These are phyloP conservation scores for Pharmacophagus antenor DNA, from an alignment of 2,888 invertebrate species.

Conservation along the genomic window DNA sequence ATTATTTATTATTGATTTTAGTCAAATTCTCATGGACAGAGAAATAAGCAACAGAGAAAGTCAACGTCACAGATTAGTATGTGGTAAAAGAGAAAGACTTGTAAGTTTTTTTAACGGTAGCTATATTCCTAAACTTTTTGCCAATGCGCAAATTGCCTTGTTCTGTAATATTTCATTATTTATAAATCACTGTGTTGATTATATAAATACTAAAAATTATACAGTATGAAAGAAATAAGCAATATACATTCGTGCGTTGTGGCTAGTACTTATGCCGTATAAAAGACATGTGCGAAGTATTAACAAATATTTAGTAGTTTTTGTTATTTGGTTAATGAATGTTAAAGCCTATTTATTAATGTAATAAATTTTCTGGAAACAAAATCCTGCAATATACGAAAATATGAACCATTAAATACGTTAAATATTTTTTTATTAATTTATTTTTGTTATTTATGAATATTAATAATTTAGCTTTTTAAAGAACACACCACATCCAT, in stretches of 20 bases:
- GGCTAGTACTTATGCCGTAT: background rate
- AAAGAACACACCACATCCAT: background rate
- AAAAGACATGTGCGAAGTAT: background rate
- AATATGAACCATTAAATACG: background rate
- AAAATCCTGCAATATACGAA: background rate
- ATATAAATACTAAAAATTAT: no score
- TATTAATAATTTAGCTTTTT: background rate
- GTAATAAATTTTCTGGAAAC: background rate
- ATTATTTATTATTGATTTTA: constrained; percentile 73
- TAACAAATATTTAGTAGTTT: background rate
- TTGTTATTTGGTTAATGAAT: background rate
- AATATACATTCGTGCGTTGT: background rate
- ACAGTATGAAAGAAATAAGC: no score
- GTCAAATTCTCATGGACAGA: constrained; percentile 39
- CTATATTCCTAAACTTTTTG: background rate
- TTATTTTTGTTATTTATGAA: no score
- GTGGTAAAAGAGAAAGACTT: background rate
- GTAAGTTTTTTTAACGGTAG: background rate
- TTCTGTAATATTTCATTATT: background rate
- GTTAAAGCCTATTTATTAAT: background rate
- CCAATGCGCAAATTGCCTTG: background rate
- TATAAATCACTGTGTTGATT: no score
- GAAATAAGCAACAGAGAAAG: constrained; percentile 24
- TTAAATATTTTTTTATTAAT: background rate
- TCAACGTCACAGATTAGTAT: constrained; percentile 15